These are phyloP conservation scores for Cryptoblepharus egeriae DNA, from an alignment of 2,797 vertebrate genomes.

Conservation along the genomic window DNA sequence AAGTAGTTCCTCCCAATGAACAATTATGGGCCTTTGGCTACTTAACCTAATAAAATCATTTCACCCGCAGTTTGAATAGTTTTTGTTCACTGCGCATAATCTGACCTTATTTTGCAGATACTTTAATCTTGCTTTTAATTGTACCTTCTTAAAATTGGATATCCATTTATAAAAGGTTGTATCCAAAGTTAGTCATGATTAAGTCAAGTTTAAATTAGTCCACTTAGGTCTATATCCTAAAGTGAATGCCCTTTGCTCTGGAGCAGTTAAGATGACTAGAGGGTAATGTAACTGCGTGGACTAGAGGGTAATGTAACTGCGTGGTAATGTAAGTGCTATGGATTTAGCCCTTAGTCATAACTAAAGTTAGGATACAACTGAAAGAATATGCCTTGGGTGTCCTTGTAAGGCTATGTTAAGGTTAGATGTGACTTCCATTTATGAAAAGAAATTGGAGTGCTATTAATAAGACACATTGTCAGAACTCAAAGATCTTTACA, in stretches of 20 bases:
- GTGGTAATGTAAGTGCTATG: too few species aligned
- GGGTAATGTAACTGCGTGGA: too few species aligned
- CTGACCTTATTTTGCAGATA: neutral
- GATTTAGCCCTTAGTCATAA: too few species aligned
- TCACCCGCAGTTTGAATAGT: accelerated
- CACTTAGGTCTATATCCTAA: too few species aligned
- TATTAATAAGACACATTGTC: slow-evolving; percentile 15
- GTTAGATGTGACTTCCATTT: neutral
- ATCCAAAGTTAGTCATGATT: too few species aligned
- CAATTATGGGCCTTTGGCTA: neutral
- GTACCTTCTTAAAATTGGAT: neutral
- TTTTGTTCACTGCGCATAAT: neutral
- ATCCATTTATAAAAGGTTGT: too few species aligned
- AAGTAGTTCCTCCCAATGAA: neutral
- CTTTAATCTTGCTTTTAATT: slow-evolving; percentile 32
- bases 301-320: too few species aligned
- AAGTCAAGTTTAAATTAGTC: too few species aligned
- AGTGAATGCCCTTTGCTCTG: too few species aligned
- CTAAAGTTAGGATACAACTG: too few species aligned
- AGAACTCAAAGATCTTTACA: neutral
- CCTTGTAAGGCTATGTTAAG: neutral
- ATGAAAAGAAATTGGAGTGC: neutral
- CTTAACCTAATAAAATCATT: neutral
- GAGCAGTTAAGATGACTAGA: too few species aligned
- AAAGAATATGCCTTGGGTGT: neutral